Evolutionary conservation across 2,888 invertebrate species (phyloP), one percentile per base, ranked within the genome.

Genomic region (Piscicola geometra): DNA sequence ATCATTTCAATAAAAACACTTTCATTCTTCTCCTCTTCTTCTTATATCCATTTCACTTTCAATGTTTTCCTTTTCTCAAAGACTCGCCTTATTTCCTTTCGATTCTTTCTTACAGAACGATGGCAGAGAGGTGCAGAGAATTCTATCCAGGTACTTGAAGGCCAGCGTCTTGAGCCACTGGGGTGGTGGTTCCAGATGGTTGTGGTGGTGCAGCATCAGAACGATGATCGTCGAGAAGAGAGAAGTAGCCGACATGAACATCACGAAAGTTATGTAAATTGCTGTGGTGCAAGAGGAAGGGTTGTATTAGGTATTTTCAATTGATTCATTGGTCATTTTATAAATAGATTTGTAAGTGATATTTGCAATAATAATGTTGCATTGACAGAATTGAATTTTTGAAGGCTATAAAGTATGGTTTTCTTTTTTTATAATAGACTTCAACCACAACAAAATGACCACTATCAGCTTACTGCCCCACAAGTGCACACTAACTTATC

Each of bases 231-330:
- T 76, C 1, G 76, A 66, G 36, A 77, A 71, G 25, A 79, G 71
- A 2, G 79, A 77, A 28, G 79, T 56, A 25, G 78, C 73, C 9
- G 78, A 77, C 5, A 75, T 60, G 67, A 77, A 71, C 79, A 79
- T 79, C 71, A 79, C 79, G 52, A 77, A 79, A 21, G 77, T 78
- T 56, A 79, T 77, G 77, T 79, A 79, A 41, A 79, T 79, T 3
- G 79, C 79, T 79, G 77, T 21, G 28, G 15, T 25, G 60, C n/a
- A 15, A 21, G 50, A 15, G 50, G 21, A 47, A 15, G 21, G 50
- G 50, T 47, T 9, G 50, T 47, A 47, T 9, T 9, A 15, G 64
- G 64, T 64, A 64, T 21, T 9, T n/a, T 15, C 50, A 9, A 9
- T 9, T 64, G 25, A 9, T n/a, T 64, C 12, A 64, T 64, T 15